Conservation (phyloP, 2,888 invertebrate genomes). For the Epinotia brunnichana region DNA sequence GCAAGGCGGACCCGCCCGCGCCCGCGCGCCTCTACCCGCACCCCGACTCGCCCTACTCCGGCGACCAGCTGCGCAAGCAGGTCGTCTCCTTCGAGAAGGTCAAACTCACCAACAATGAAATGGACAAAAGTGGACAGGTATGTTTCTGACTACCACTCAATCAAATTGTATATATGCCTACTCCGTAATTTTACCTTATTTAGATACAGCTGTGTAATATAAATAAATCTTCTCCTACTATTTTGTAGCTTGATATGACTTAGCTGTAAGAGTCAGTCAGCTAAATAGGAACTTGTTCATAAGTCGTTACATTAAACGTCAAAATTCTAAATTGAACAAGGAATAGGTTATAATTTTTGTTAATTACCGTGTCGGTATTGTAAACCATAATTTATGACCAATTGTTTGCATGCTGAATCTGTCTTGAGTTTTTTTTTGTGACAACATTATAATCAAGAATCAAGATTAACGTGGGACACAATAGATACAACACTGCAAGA, state of each 20-base stretch:
- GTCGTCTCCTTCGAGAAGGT: conserved; percentile 99
- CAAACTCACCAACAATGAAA: conserved; percentile 98
- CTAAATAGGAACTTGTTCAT: too few relatives aligned
- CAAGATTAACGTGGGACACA: conserved; percentile 17
- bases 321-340: too few relatives aligned
- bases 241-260: too few relatives aligned
- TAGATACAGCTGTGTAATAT: background rate
- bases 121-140: conserved; percentile 98
- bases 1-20: conserved; percentile 98
- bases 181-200: too few relatives aligned
- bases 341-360: too few relatives aligned
- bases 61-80: conserved; percentile 97
- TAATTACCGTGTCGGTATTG: background rate
- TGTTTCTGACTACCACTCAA: conserved; percentile 59
- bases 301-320: too few relatives aligned
- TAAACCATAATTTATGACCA: conserved; percentile 2
- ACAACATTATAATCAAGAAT: conserved; percentile 12
- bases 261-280: too few relatives aligned
- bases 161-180: too few relatives aligned
- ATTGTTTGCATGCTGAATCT: conserved; percentile 18
- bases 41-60: conserved; percentile 98
- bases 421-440: conserved; percentile 9
- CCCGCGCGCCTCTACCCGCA: conserved; percentile 97
- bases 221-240: too few relatives aligned
- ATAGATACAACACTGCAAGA: background rate